phyloP scores from a whole-genome alignment of 2,113 vertebrate species.

The Vidua macroura region DNA sequence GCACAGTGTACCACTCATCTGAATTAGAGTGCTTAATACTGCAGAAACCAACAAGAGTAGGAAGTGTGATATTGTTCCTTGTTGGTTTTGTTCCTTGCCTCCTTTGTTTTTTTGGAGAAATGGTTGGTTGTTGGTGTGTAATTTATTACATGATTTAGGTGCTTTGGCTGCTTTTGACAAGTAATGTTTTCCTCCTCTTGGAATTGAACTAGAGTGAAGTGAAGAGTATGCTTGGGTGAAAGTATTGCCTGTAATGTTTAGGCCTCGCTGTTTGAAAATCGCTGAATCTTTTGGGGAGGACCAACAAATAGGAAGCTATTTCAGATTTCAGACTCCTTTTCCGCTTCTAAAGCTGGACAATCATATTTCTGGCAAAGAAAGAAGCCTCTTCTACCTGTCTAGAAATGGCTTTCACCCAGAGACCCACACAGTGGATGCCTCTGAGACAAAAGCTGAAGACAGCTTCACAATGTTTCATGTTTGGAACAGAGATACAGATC shows the following conservation, averaged over 20 bases:
- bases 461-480: neutral
- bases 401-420: neutral
- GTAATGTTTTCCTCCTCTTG: neutral
- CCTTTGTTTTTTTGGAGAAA: neutral
- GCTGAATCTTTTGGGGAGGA: neutral
- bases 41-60: neutral
- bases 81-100: neutral
- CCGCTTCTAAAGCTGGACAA: neutral
- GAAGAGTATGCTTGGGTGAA: neutral
- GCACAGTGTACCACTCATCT: neutral
- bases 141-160: neutral
- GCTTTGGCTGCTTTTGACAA: neutral
- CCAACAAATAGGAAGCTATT: neutral
- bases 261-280: neutral
- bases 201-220: neutral
- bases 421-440: neutral
- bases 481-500: neutral
- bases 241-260: neutral
- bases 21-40: neutral
- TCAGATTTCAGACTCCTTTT: neutral
- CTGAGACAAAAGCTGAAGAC: neutral
- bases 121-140: neutral
- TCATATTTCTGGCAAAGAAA: neutral
- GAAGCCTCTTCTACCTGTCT: neutral
- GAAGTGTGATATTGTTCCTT: neutral